phyloP scores from a whole-genome alignment of 2,888 invertebrate genomes.

The Rhogogaster chlorosoma region DNA sequence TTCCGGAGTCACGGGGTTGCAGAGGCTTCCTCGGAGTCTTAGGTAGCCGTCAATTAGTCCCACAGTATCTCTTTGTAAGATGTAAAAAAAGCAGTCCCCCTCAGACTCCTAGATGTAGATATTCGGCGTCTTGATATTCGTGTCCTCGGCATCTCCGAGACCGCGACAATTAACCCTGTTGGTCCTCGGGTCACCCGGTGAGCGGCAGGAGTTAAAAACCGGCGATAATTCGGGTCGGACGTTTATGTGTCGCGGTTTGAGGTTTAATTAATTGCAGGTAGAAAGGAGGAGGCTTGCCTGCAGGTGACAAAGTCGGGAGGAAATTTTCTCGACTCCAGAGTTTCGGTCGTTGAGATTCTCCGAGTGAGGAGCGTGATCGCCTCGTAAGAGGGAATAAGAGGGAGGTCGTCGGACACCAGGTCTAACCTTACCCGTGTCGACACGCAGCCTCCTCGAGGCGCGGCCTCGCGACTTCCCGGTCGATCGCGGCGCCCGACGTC shows the following conservation, averaged over 20 bases:
- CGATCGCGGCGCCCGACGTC: constrained; percentile 71
- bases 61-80: not conserved
- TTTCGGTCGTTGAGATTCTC: not conserved
- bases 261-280: not conserved
- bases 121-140: not conserved
- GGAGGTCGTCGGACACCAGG: constrained; percentile 2
- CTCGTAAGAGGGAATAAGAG: constrained; percentile 6
- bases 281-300: not conserved
- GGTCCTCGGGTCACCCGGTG: not conserved
- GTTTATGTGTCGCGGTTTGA: not conserved
- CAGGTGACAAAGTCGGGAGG: not conserved
- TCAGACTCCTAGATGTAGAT: not conserved
- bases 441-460: constrained; percentile 68
- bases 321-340: not conserved
- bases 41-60: constrained; percentile 13
- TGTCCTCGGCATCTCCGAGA: not conserved
- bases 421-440: constrained; percentile 27
- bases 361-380: constrained; percentile 11
- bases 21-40: not conserved
- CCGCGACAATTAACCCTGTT: constrained; percentile 31
- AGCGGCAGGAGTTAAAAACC: not conserved
- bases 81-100: not conserved
- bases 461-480: constrained; percentile 74
- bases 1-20: constrained; percentile 29
- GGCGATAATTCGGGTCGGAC: not conserved